Percentiles rank a stretch among this genome's conserved stretches.
phyloP scores from a whole-genome alignment of 2,888 invertebrate genomes.

The Drosophila siamana region DNA sequence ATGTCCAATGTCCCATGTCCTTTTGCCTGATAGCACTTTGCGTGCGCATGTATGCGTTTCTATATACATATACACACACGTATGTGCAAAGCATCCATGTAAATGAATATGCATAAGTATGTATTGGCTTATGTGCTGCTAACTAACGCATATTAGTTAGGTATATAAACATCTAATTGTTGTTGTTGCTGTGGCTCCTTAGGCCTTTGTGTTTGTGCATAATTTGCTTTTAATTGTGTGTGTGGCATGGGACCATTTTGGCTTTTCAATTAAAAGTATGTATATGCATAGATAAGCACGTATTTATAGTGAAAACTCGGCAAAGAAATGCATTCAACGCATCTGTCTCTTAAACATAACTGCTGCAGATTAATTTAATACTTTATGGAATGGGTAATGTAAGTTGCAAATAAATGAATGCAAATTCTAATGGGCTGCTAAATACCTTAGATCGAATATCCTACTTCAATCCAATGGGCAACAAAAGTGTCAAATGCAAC shows the following conservation, averaged over 20 bases:
- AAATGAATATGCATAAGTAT: conserved; percentile 10
- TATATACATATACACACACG: conserved; percentile 9
- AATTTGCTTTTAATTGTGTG: conserved; percentile 56
- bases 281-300: not conserved
- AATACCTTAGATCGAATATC: not conserved
- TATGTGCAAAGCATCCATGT: no score
- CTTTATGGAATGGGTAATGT: not conserved
- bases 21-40: conserved; percentile 59
- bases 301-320: not conserved
- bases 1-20: conserved; percentile 57
- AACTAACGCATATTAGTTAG: conserved; percentile 55
- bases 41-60: conserved; percentile 31
- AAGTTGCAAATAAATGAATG: not conserved
- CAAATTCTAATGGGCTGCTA: not conserved
- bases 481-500: not conserved
- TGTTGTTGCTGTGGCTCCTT: conserved; percentile 17
- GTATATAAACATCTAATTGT: conserved; percentile 42
- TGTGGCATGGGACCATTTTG: conserved; percentile 50
- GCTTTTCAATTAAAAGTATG: conserved; percentile 47
- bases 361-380: conserved; percentile 1
- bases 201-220: conserved; percentile 47
- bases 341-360: not conserved
- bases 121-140: conserved; percentile 29
- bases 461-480: not conserved
- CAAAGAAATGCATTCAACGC: conserved; percentile 2